phyloP scores from a whole-genome alignment of 35 echinoderm and acorn worm species.

The Heliocidaris erythrogramma region DNA sequence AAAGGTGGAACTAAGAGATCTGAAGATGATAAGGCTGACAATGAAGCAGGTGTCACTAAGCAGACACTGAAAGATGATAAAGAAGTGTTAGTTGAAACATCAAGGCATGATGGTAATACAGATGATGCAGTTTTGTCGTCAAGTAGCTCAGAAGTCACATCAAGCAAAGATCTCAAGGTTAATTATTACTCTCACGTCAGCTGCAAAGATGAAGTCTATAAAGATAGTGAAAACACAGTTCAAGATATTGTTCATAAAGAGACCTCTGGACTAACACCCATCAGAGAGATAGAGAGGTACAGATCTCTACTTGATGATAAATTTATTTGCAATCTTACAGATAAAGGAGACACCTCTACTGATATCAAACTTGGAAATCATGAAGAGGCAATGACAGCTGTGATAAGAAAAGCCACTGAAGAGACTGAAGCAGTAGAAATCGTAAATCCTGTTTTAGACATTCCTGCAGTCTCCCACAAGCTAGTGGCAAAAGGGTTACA shows the following conservation, averaged over 20 bases:
- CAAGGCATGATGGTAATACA: too few relatives aligned
- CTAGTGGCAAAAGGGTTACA: not conserved
- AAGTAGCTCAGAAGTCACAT: too few relatives aligned
- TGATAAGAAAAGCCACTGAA: not conserved
- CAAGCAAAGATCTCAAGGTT: too few relatives aligned
- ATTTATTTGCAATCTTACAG: not conserved
- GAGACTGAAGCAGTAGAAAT: not conserved
- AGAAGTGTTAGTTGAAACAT: too few relatives aligned
- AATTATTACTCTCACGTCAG: too few relatives aligned
- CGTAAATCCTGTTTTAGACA: not conserved
- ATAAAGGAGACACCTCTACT: not conserved
- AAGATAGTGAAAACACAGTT: not conserved
- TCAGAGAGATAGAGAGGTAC: not conserved
- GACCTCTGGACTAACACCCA: not conserved
- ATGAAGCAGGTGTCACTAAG: not conserved
- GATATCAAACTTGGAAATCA: not conserved
- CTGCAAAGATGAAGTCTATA: not conserved
- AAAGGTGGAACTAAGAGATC: not conserved
- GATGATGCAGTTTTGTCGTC: too few relatives aligned
- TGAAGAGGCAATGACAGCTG: not conserved
- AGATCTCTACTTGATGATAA: not conserved
- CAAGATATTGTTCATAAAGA: not conserved
- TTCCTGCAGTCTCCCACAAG: not conserved
- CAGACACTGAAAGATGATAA: not conserved
- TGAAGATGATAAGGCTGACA: not conserved